Evolutionary conservation across 92 coral and sea anemone genomes (phyloP), one percentile per base, ranked within the genome.

Genomic region (Micromussa lordhowensis): DNA sequence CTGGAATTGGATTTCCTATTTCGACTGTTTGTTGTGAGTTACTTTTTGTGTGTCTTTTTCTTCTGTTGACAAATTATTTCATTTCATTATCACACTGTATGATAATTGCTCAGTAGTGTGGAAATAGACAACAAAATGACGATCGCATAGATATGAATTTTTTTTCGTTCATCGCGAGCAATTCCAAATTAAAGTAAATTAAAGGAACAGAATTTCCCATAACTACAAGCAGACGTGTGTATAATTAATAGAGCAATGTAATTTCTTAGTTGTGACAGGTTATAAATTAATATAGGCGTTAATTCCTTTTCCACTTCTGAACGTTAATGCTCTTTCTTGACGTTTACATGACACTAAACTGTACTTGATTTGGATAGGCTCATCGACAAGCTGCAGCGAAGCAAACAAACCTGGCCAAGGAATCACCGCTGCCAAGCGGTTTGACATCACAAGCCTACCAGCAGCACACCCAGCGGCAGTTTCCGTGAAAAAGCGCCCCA

Each of bases 371-470:
- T 36, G 32, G 6, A 12, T 63, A 61, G 36, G 58, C 22, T 26
- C 81, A 19, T 15, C 3, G 64, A 4, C 13, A 70, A 54, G 69
- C 51, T 53, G 80, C 40, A 51, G 69, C 14, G 68, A 51, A 73
- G 54, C 49, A 24, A 53, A 19, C 38, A 55, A 72, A 30, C 68
- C 69, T 10, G 32, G 40, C 4, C 22, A 54, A 31, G 64, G 28
- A 73, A 83, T n/a, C 51, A 72, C 31, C 21, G 30, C 79, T 19
- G 51, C 31, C 32, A 83, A 83, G 35, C 87, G 87, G 19, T 83
- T 83, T 71, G 87, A 83, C 69, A 71, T 83, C 49, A 83, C 87
- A 5, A 54, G 87, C 51, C n/a, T 83, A 44, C 87, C 79, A 71
- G 79, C 87, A 34, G 68, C 80, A 54, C 87, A 73, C 24, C 66